These are phyloP conservation scores for Ladona fulva DNA, from an alignment of 1,140 invertebrate species.

Conservation along the genomic window DNA sequence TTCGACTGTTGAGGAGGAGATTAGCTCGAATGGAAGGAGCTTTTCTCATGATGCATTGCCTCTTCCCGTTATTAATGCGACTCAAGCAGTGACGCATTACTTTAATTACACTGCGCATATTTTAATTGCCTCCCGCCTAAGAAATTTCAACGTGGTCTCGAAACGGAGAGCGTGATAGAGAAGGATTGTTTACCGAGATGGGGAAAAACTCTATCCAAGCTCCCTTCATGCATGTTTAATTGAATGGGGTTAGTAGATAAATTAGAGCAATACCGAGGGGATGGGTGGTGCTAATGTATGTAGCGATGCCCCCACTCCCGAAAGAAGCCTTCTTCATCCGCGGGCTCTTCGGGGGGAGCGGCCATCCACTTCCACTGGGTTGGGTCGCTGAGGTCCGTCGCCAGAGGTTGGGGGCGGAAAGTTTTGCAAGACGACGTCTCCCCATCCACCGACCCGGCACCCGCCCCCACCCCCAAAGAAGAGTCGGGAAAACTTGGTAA, in stretches of 20 bases:
- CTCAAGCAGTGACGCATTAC: no score
- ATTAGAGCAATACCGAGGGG: conserved; percentile 6
- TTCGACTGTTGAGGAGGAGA: no score
- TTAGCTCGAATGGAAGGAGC: no score
- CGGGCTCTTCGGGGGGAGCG: conserved; percentile 21
- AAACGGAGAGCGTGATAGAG: neutral
- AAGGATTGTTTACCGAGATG: neutral
- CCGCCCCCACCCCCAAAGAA: no score
- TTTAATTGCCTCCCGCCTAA: no score
- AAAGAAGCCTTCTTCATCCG: conserved; percentile 29
- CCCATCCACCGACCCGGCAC: no score
- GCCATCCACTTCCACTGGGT: conserved; percentile 13
- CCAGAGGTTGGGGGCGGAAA: conserved; percentile 15
- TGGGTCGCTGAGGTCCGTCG: conserved; percentile 13
- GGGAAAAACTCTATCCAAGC: neutral
- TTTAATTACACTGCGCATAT: no score
- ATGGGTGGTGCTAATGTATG: conserved; percentile 18
- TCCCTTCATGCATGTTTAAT: conserved; percentile 6
- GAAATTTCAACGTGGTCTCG: no score
- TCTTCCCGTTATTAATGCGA: no score
- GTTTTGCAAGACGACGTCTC: conserved; percentile 13
- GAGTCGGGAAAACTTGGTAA: no score
- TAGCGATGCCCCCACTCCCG: conserved; percentile 23
- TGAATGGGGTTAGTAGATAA: conserved; percentile 6
- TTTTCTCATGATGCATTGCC: no score